These are phyloP conservation scores for Cassiopea xamachana DNA, from an alignment of 30 jellyfish, hydroid and myxozoan genomes.

Conservation along the genomic window DNA sequence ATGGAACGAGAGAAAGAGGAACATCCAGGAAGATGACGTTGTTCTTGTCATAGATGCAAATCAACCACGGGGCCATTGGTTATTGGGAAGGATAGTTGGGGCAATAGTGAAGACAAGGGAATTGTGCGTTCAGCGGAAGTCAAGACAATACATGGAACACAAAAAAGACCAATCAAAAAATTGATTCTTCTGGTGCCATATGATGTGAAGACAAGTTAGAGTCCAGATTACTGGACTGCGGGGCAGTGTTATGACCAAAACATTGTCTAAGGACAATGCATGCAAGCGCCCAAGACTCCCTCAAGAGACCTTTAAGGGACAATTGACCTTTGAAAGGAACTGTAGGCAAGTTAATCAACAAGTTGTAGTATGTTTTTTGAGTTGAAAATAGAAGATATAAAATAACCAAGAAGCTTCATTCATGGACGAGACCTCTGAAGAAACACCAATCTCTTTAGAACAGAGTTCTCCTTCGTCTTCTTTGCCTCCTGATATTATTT, in stretches of 20 bases:
- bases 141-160: conserved; percentile 1
- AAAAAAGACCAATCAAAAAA: conserved; percentile 32
- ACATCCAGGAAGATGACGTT: conserved; percentile 17
- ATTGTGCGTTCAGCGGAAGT: conserved; percentile 38
- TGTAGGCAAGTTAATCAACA: no score
- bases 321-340: no score
- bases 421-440: no score
- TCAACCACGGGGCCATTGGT: conserved; percentile 49
- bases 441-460: no score
- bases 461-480: no score
- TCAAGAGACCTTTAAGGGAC: neutral
- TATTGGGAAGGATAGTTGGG: conserved; percentile 35
- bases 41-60: conserved; percentile 39
- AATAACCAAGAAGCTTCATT: no score
- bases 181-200: conserved; percentile 30
- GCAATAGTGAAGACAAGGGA: conserved; percentile 33
- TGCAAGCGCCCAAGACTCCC: neutral
- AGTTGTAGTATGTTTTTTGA: no score
- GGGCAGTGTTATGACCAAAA: conserved; percentile 22
- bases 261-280: neutral
- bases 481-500: no score
- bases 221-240: conserved; percentile 65
- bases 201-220: conserved; percentile 39
- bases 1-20: conserved; percentile 37
- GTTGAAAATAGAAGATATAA: no score